These are phyloP conservation scores for Calcarius lapponicus DNA, from an alignment of 2,797 vertebrate genomes.

Conservation along the genomic window DNA sequence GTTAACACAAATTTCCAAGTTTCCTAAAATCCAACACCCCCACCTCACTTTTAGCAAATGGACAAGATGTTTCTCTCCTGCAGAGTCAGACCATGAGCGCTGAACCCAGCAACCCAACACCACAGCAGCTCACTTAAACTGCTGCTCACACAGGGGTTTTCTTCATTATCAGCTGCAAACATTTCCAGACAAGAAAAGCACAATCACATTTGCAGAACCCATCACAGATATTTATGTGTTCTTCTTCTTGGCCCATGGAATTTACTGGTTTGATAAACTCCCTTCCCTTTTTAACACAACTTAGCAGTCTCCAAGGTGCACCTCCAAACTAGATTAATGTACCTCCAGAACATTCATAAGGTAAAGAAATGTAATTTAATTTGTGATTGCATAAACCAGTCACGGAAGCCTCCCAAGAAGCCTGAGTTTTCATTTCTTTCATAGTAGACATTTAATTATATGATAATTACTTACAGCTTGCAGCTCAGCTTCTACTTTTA, in stretches of 20 bases:
- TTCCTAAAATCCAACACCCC: not conserved
- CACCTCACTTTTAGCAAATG: not conserved
- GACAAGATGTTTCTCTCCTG: not conserved
- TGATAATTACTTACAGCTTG: conserved; percentile 80
- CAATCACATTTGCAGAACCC: not conserved
- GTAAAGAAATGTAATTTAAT: conserved; percentile 75
- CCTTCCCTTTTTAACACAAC: not conserved
- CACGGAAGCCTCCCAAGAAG: conserved; percentile 67
- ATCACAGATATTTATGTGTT: not conserved
- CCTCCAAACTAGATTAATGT: conserved; percentile 45
- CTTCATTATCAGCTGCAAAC: not conserved
- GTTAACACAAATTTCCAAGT: not conserved
- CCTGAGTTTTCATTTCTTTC: conserved; percentile 71
- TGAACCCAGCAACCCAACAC: not conserved
- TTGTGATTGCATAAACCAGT: conserved; percentile 70
- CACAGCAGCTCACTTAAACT: not conserved
- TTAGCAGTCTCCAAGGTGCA: conserved; percentile 19
- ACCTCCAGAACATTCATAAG: conserved; percentile 49
- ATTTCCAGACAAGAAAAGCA: conserved; percentile 6
- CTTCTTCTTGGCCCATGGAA: not conserved
- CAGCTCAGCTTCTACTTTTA: conserved; percentile 76
- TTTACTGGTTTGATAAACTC: not conserved
- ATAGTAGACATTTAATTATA: conserved; percentile 80
- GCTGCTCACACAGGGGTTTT: not conserved
- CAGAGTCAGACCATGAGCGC: not conserved